Evolutionary conservation across 2,888 invertebrate genomes (phyloP).

Genomic region (Vesta saturnalis): DNA sequence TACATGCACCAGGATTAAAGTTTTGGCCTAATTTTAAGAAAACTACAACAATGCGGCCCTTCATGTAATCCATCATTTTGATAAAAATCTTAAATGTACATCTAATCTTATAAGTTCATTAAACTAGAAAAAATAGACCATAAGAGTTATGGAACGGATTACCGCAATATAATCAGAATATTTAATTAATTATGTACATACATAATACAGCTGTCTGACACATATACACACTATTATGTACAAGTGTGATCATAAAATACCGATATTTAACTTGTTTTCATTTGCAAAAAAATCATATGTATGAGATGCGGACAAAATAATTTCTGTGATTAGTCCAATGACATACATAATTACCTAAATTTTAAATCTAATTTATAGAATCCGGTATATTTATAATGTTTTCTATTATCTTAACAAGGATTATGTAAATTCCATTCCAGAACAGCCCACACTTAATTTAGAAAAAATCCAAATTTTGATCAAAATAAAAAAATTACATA

Average conservation of each 20-base stretch:
- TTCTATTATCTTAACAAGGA: neutral
- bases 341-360: neutral
- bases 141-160: conserved; percentile 16
- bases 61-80: too few relatives aligned
- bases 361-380: neutral
- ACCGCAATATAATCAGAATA: conserved; percentile 15
- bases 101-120: neutral
- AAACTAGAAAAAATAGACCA: conserved; percentile 6
- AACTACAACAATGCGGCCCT: too few relatives aligned
- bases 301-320: conserved; percentile 1
- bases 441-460: too few relatives aligned
- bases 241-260: neutral
- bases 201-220: neutral
- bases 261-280: neutral
- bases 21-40: too few relatives aligned
- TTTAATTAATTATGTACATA: conserved; percentile 5
- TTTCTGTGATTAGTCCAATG: neutral
- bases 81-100: neutral
- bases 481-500: too few relatives aligned
- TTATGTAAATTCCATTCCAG: too few relatives aligned
- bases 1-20: too few relatives aligned
- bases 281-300: neutral
- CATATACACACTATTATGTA: neutral
- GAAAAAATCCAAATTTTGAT: too few relatives aligned
- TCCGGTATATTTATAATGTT: neutral